A percentile compares a stretch with the other conserved stretches of the same genome.
Conservation (phyloP, 2,797 vertebrate genomes). For the Hyperoplus lanceolatus region DNA sequence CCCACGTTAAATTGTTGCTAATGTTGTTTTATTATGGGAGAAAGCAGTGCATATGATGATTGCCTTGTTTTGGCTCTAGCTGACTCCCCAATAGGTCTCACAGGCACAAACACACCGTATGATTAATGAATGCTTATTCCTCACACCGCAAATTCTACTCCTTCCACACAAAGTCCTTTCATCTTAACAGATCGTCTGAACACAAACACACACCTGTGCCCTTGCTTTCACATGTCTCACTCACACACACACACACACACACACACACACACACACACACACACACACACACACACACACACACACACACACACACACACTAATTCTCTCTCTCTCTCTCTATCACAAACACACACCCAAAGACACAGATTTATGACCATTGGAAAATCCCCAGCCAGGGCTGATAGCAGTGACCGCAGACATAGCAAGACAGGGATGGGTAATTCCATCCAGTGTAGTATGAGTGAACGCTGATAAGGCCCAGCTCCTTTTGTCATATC, state of each 20-base stretch:
- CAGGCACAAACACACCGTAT: not conserved
- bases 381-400: constrained; percentile 61
- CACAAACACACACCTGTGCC: constrained; percentile 55
- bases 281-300: constrained; percentile 31
- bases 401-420: constrained; percentile 70
- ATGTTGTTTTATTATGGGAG: constrained; percentile 38
- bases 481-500: constrained; percentile 38
- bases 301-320: not conserved
- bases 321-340: too few species aligned
- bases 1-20: constrained; percentile 35
- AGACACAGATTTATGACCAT: constrained; percentile 66
- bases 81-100: not conserved
- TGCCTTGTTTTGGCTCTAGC: constrained; percentile 17
- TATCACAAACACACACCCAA: too few species aligned
- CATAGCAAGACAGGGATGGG: constrained; percentile 68
- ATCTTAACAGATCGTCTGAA: constrained; percentile 52
- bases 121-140: constrained; percentile 45
- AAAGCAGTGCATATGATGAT: not conserved
- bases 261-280: constrained; percentile 21
- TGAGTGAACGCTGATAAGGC: constrained; percentile 74
- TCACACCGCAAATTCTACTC: constrained; percentile 43
- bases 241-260: constrained; percentile 10
- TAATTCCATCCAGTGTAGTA: constrained; percentile 73
- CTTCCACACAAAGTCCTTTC: constrained; percentile 58
- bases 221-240: not conserved